These are phyloP conservation scores for Perca flavescens DNA, from an alignment of 2,113 vertebrate species.

Conservation along the genomic window DNA sequence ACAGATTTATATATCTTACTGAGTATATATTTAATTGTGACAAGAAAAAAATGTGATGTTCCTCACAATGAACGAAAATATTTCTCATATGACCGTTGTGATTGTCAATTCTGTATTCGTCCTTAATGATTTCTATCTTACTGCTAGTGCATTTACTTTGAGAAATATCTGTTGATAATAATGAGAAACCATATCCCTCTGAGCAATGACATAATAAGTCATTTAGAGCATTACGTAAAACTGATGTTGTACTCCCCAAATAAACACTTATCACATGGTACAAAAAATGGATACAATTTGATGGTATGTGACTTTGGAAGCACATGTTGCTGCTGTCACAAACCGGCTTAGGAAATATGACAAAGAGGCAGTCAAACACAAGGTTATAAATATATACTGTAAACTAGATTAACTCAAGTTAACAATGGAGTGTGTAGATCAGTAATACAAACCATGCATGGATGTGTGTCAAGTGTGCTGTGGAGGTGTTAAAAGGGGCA, in stretches of 20 bases:
- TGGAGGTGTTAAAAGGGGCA: too few relatives aligned
- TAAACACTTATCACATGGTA: neutral
- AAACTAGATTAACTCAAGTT: too few relatives aligned
- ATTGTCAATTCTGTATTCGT: constrained; percentile 40
- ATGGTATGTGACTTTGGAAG: neutral
- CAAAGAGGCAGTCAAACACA: too few relatives aligned
- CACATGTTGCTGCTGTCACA: constrained; percentile 3
- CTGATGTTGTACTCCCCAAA: constrained; percentile 7
- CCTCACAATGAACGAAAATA: constrained; percentile 13
- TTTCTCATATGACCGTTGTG: constrained; percentile 15
- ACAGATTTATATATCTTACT: neutral
- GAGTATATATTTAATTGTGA: constrained; percentile 4
- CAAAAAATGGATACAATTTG: neutral
- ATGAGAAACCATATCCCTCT: constrained; percentile 35
- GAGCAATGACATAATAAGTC: constrained; percentile 21
- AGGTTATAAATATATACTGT: too few relatives aligned
- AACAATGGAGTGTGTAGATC: too few relatives aligned
- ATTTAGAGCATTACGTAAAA: constrained; percentile 20
- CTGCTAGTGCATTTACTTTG: constrained; percentile 34
- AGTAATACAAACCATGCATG: too few relatives aligned
- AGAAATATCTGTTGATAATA: constrained; percentile 41
- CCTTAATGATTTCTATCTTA: constrained; percentile 31
- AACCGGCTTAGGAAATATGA: too few relatives aligned
- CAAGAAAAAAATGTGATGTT: constrained; percentile 23
- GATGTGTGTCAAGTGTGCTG: too few relatives aligned